Conservation (phyloP, 2,888 invertebrate genomes). For the Lutraria lutraria region DNA sequence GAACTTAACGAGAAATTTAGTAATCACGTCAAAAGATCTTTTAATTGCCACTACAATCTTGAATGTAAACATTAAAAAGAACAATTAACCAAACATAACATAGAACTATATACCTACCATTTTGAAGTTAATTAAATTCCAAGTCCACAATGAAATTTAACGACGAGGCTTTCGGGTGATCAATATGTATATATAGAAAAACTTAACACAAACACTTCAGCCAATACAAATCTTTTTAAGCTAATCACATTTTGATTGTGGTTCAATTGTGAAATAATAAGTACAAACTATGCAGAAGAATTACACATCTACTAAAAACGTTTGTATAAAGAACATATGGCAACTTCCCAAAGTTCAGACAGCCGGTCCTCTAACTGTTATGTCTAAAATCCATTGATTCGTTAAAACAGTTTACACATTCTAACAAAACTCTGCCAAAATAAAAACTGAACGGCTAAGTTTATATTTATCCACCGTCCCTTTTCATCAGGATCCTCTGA, state of each 20-base stretch:
- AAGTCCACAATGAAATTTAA: not conserved
- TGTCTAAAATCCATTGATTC: not conserved
- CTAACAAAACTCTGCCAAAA: not conserved
- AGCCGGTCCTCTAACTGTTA: not conserved
- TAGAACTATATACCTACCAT: not conserved
- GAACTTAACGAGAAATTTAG: too few species aligned
- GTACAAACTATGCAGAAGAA: not conserved
- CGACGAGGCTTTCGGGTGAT: not conserved
- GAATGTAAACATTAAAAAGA: too few species aligned
- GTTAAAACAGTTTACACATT: conserved; percentile 15
- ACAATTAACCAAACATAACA: too few species aligned
- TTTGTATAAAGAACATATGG: conserved; percentile 31
- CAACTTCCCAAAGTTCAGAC: conserved; percentile 35
- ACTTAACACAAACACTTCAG: not conserved
- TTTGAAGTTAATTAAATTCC: conserved; percentile 2
- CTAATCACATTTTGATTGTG: not conserved
- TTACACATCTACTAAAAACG: not conserved
- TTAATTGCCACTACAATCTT: too few species aligned
- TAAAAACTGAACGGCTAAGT: not conserved
- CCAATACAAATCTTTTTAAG: not conserved
- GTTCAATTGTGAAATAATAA: conserved; percentile 10
- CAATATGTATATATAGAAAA: not conserved
- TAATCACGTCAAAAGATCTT: too few species aligned
- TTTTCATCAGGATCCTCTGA: not conserved
- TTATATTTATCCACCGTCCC: not conserved